Base-by-base conservation (phyloP, 2,797 vertebrate genomes). In the Eupleurogrammus muticus region DNA sequence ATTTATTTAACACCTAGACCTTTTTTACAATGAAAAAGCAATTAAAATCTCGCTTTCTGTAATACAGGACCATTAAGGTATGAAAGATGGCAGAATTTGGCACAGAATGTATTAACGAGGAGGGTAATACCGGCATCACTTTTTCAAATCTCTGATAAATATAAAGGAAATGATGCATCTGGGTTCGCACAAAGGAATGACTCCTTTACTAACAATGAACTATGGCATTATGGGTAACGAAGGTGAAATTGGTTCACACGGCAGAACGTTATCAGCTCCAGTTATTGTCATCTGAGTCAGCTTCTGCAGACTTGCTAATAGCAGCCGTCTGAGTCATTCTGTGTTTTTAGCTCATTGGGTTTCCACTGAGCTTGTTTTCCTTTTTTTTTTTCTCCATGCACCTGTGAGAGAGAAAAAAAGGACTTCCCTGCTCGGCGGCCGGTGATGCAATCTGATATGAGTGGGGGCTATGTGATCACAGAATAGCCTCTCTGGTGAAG, bases 371-470 rank as follows among this genome's bases (percentile, higher is more conserved):
- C 55, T 67, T 55, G 44, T 64, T 66, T 58, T n/a, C n/a, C n/a
- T n/a, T n/a, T 67, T 40, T 46, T 63, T 40, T 36, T 58, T 61
- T 48, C 20, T 32, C n/a, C 51, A 12, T 62, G 71, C 51, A 79
- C 73, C 79, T 75, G 69, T 59, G 70, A 66, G 79, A 59, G 51
- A 19, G 35, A 76, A 74, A 59, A 83, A 81, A 67, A 79, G 81
- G 88, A 84, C 66, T 87, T 88, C 71, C 88, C 78, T 77, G 80
- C 80, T 84, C 74, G 64, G 73, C 38, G 61, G 78, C 66, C 62
- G 67, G 75, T 86, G 84, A 87, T 88, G 83, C 83, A 87, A 79
- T 86, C 85, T 71, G 82, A 90, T 83, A 84, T 87, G 80, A 86
- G 85, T 84, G 81, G 81, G 62, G 80, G 72, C 50, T 79, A 51